A percentile compares a stretch with the other conserved stretches of the same genome.
Evolutionary conservation across 2,888 invertebrate species (phyloP).

Genomic region (Lasioglossum figueresi): DNA sequence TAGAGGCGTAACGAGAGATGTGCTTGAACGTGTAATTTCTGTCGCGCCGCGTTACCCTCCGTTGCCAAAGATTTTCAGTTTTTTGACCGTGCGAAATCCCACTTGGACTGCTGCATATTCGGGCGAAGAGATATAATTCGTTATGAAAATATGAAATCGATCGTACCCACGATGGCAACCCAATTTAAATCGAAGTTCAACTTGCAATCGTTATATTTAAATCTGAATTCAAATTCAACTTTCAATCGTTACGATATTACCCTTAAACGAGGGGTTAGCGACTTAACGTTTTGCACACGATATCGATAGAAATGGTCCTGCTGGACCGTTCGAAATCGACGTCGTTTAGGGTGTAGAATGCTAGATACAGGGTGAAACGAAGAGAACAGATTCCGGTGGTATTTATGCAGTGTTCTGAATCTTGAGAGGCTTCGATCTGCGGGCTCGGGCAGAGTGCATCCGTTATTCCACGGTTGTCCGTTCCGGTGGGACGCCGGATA

Average conservation of each 20-base stretch:
- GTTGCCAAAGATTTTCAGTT: background rate
- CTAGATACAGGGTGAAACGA: background rate
- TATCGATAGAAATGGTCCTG: too few relatives aligned
- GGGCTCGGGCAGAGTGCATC: slow-evolving; percentile 56
- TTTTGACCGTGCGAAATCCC: background rate
- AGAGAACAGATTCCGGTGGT: slow-evolving; percentile 16
- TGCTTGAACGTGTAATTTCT: slow-evolving; percentile 25
- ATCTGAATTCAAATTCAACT: too few relatives aligned
- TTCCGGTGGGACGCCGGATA: slow-evolving; percentile 68
- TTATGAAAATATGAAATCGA: too few relatives aligned
- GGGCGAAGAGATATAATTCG: too few relatives aligned
- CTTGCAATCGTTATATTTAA: too few relatives aligned
- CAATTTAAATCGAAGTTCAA: too few relatives aligned
- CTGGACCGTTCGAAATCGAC: background rate
- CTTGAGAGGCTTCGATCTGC: slow-evolving; percentile 44
- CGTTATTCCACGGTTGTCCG: slow-evolving; percentile 67
- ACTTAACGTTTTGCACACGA: too few relatives aligned
- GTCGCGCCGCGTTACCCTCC: slow-evolving; percentile 2
- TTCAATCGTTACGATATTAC: too few relatives aligned
- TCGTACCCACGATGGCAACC: too few relatives aligned
- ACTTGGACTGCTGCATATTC: background rate
- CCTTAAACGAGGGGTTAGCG: too few relatives aligned
- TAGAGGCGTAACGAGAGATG: slow-evolving; percentile 23
- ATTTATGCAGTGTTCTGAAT: slow-evolving; percentile 48
- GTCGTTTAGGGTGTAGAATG: background rate